Base-by-base conservation (phyloP, 2,888 invertebrate genomes). In the Lumbricus terrestris region DNA sequence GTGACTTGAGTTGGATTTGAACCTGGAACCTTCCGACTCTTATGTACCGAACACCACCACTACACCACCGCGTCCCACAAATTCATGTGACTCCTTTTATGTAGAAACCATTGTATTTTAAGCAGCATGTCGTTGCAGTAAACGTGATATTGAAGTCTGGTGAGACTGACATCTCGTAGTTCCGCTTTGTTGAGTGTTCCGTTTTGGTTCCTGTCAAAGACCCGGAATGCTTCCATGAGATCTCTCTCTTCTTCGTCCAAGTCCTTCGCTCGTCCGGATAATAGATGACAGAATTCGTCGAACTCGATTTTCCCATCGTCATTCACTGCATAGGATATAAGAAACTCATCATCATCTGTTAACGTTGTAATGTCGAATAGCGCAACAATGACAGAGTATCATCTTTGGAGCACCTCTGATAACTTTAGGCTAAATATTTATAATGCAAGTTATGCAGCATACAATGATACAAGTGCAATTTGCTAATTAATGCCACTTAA, bases 121-220 rank as follows among this genome's bases (percentile, higher is more conserved):
- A 11, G 40, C 40, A 40, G 40, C 40, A 40, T n/a, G n/a, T n/a
- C 20, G 18, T 47, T 47, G 47, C 18, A 47, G 11, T 20, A 18
- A 16, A 18, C 40, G 18, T 69, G 20, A 23, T n/a, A 69, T n/a
- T 69, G 69, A n/a, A 16, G 69, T n/a, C 29, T 16, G 11, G n/a
- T 69, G n/a, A 69, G 69, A 69, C 69, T 69, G 69, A 69, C 69
- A 29, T 69, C 69, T 69, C 69, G 69, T n/a, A 69, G 69, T 69
- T 69, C 69, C 69, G 69, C 69, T 69, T 69, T 69, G 69, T 69
- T 69, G 69, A 69, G 69, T n/a, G 69, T 69, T 69, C 69, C 69
- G n/a, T 69, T n/a, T 6, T 69, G 29, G 69, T 69, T 69, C 69
- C n/a, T 69, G n/a, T 69, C 69, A n/a, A 69, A 69, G 69, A 69